Percentiles rank a stretch among this genome's conserved stretches.
Conservation (phyloP, 1,140 invertebrate genomes). For the Tribolium castaneum region DNA sequence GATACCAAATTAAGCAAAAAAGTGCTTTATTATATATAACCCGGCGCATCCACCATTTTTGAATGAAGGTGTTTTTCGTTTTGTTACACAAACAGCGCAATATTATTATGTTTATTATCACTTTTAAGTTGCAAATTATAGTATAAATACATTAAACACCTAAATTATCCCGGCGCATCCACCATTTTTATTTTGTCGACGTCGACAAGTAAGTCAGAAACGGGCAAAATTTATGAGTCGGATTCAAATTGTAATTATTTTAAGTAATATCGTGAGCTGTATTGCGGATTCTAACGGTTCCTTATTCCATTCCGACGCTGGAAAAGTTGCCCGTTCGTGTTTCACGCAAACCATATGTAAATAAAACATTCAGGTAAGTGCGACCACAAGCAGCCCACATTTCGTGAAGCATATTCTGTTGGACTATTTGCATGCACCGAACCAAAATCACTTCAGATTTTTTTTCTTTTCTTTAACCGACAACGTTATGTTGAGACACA, state of each 20-base stretch:
- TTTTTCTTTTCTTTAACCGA: too few species aligned
- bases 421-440: not conserved
- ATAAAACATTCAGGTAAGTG: not conserved
- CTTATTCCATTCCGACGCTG: not conserved
- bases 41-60: not conserved
- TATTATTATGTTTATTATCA: too few species aligned
- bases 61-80: too few species aligned
- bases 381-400: slow-evolving; percentile 3
- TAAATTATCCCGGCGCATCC: too few species aligned
- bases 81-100: too few species aligned
- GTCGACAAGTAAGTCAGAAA: not conserved
- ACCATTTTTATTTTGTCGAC: too few species aligned
- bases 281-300: not conserved
- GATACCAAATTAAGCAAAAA: too few species aligned
- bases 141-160: too few species aligned
- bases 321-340: not conserved
- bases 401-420: not conserved
- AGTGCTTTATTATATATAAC: not conserved
- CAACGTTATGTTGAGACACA: too few species aligned
- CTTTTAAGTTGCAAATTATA: too few species aligned
- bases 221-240: not conserved
- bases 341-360: slow-evolving; percentile 10
- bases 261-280: not conserved
- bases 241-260: not conserved
- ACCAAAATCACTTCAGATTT: not conserved